Base-by-base conservation (phyloP, 2,888 invertebrate species). In the Vannuccia rotundouncinata region DNA sequence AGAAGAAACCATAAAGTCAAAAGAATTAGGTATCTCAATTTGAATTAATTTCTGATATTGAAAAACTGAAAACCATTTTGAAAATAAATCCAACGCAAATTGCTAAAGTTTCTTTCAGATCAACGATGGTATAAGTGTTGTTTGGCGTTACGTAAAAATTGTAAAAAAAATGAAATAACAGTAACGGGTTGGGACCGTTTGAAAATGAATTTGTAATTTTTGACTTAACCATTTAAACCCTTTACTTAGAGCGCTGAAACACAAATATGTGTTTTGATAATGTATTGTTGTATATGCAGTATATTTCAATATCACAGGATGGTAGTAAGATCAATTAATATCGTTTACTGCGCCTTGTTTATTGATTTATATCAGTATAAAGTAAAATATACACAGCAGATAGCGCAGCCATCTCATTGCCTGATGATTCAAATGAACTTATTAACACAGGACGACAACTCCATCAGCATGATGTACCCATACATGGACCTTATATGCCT, bases 391-490 rank as follows among this genome's bases (percentile, higher is more conserved):
- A 45, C 45, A 45, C 45, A 45, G 45, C 45, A 45, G 45, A 45
- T 45, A 45, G 17, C 45, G 45, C 45, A 45, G 45, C 45, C 10
- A 45, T 45, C 45, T 45, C 45, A 45, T 45, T 45, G 45, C 10
- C 17, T 45, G 45, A 45, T 45, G 45, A 45, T 45, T 45, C 45
- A 45, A 45, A 66, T 66, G n/a, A n/a, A n/a, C n/a, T n/a, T n/a
- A n/a, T n/a, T 22, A 66, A 66, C 66, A 66, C 66, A 66, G 66
- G 66, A 66, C 17, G 25, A 66, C 66, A 66, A 5, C 66, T 66
- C 66, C 66, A 27, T 66, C 10, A 66, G 66, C 66, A 66, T 66
- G 66, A 66, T 66, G 66, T 27, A 66, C 66, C 66, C 66, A 22
- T 66, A 66, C 66, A 66, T 66, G 25, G 25, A 66, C 66, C 25